Evolutionary conservation across 2,797 vertebrate species (phyloP), one percentile per base, ranked within the genome.

Genomic region (Bradypodion pumilum): DNA sequence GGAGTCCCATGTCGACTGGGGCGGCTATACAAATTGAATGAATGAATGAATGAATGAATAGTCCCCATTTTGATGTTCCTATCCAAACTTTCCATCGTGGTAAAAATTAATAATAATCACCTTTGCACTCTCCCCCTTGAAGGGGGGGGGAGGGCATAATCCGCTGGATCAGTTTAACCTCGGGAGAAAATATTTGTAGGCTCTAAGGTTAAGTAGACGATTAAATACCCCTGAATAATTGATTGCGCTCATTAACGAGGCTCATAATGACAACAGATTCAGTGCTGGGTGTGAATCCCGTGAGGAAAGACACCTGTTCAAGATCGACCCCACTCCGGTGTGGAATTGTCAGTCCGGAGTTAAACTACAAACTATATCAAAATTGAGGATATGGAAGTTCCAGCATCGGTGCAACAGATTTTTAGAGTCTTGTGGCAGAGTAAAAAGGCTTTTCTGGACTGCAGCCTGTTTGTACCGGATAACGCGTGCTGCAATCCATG

Each of bases 211-310:
- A 42, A 66, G 63, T 73, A 42, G 44, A 69, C 59, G 52, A 52
- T 78, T 78, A 49, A 84, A 84, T 62, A 27, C 37, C 69, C 29
- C 56, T 84, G 29, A 78, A n/a, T 79, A n/a, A n/a, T 82, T 74
- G 63, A 81, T 62, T 73, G 44, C 5, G 19, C 40, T 73, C 19
- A 13, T 78, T 70, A 29, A 49, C 16, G 42, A 60, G 42, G 29
- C 2, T 9, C 5, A 44, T 27, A 62, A 72, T 13, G 37, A 23
- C 35, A 42, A 40, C 62, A 12, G 62, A n/a, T 59, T n/a, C 29
- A 80, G 65, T 6, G 42, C 7, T 29, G 42, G 27, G 25, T 65
- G 25, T 49, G 46, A 46, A 35, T 19, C 27, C 8, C 60, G 12
- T 13, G 7, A 6, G 25, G 4, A 23, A 13, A 13, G 46, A 60